Evolutionary conservation across 2,797 vertebrate genomes (phyloP).

Genomic region (Morus bassanus): DNA sequence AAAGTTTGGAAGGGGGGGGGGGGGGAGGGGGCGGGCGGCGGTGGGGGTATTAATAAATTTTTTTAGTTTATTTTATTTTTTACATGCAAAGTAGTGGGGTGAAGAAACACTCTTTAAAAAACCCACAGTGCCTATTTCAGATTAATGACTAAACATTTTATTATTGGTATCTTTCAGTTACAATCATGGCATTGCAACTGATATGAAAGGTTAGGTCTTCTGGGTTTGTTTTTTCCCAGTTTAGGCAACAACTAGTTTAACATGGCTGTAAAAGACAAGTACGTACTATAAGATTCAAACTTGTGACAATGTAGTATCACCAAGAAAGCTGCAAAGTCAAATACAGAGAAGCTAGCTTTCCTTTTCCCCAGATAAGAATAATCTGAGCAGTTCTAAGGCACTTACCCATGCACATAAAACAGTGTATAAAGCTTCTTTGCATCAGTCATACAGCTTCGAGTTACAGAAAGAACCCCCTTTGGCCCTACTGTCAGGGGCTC

Average conservation of each 20-base stretch:
- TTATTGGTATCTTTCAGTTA: neutral
- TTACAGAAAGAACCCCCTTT: conserved; percentile 89
- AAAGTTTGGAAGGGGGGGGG: neutral
- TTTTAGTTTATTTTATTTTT: neutral
- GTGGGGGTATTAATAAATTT: neutral
- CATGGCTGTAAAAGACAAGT: neutral
- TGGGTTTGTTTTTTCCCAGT: neutral
- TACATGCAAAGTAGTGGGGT: neutral
- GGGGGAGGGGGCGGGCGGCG: no score
- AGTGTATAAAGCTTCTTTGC: conserved; percentile 92
- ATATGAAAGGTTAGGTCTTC: neutral
- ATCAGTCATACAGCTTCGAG: conserved; percentile 88
- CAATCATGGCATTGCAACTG: neutral
- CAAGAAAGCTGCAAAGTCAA: neutral
- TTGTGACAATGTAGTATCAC: rapidly evolving
- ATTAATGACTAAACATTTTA: neutral
- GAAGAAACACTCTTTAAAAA: neutral
- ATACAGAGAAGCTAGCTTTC: neutral
- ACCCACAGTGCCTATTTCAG: neutral
- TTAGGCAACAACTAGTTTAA: neutral
- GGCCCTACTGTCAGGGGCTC: conserved; percentile 93
- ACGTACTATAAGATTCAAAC: rapidly evolving
- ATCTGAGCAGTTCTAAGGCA: neutral
- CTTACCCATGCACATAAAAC: conserved; percentile 96
- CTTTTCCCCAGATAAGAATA: neutral